A percentile compares a stretch with the other conserved stretches of the same genome.
Conservation (phyloP, 2,797 vertebrate species). For the Tolypeutes matacus region DNA sequence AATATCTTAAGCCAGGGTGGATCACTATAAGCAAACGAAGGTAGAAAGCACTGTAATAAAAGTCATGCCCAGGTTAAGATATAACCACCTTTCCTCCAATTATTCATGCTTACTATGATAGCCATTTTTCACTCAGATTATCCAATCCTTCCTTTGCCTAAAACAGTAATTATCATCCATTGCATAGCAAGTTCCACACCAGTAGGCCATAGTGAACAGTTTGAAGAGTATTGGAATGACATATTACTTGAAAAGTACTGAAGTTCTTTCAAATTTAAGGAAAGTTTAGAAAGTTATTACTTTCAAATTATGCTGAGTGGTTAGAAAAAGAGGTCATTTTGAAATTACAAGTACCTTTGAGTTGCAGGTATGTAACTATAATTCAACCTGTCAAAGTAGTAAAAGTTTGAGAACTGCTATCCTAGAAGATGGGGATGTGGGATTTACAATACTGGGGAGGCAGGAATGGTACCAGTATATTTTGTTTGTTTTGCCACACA, state of each 20-base stretch:
- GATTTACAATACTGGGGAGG: slow-evolving; percentile 3
- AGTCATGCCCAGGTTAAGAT: not conserved
- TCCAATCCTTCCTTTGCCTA: not conserved
- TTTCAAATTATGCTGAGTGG: not conserved
- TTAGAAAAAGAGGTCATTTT: not conserved
- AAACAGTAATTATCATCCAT: slow-evolving; percentile 4
- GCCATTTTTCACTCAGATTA: not conserved
- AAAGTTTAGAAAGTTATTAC: not conserved
- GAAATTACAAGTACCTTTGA: slow-evolving; percentile 35
- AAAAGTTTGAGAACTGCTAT: slow-evolving; percentile 28
- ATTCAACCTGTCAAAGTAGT: not conserved
- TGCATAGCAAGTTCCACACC: slow-evolving; percentile 35
- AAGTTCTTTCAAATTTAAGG: slow-evolving; percentile 16
- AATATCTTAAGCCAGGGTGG: not conserved
- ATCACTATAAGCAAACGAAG: not conserved
- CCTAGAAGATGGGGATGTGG: not conserved
- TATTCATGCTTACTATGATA: not conserved
- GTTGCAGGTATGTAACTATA: not conserved
- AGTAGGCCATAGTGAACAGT: not conserved
- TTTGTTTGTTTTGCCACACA: not conserved
- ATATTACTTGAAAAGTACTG: slow-evolving; percentile 12
- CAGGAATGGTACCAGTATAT: not conserved
- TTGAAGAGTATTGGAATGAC: not conserved
- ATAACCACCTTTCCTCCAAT: slow-evolving; percentile 32
- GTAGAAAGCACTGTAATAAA: not conserved